Evolutionary conservation across 1,140 invertebrate species (phyloP).

Genomic region (Semibalanus balanoides): DNA sequence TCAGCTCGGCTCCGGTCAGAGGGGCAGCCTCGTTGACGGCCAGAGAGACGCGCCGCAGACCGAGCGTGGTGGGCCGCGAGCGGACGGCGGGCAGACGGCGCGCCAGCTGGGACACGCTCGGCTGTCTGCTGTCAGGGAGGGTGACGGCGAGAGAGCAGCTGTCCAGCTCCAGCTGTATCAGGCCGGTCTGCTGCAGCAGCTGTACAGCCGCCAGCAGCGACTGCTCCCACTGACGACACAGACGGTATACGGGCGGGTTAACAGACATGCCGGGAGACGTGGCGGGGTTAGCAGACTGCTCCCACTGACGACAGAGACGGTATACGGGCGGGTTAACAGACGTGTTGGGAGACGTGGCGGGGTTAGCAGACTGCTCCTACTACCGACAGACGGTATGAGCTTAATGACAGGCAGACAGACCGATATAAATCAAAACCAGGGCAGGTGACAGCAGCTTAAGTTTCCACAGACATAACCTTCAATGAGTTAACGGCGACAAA

Average conservation of each 20-base stretch:
- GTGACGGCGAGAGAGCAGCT: slow-evolving; percentile 16
- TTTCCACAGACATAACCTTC: no score
- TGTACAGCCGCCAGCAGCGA: slow-evolving; percentile 17
- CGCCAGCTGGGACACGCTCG: background rate
- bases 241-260: background rate
- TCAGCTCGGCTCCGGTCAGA: background rate
- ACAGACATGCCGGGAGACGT: background rate
- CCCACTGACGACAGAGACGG: background rate
- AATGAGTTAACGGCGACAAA: no score
- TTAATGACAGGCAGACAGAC: no score
- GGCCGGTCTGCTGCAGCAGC: slow-evolving; percentile 18
- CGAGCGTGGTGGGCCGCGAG: background rate
- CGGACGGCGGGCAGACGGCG: background rate
- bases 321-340: background rate
- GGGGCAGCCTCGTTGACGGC: background rate
- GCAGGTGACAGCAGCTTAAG: no score
- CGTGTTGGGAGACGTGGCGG: no score
- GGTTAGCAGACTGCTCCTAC: background rate
- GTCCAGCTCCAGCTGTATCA: slow-evolving; percentile 19
- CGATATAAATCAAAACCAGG: no score
- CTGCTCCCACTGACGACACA: slow-evolving; percentile 16
- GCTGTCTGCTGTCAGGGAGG: slow-evolving; percentile 14
- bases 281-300: no score
- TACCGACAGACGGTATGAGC: no score
- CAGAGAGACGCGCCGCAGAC: background rate